Base-by-base conservation (phyloP, 1,140 invertebrate genomes). In the Ceratosolen fusciceps region DNA sequence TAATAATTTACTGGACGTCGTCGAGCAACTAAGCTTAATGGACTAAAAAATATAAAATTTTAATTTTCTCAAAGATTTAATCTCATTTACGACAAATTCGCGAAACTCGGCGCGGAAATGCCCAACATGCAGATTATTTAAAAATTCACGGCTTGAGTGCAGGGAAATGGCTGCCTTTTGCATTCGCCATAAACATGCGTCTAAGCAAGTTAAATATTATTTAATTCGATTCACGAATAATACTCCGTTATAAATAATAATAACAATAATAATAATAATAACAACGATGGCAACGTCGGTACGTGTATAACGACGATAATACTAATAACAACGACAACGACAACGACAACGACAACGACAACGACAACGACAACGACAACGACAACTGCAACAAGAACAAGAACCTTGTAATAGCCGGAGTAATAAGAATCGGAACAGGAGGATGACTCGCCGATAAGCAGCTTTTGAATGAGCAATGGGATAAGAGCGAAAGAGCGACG, bases 61-160 rank as follows among this genome's bases (percentile, higher is more conserved):
- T 21, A 56, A 73, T 73, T 73, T 52, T 16, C 62, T 43, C n/a
- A 39, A 43, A 24, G 62, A 67, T 67, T 67, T 67, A 39, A 60
- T 67, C 39, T 67, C 1, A 67, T 67, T 67, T 67, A 67, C 14
- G 62, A 43, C 0, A 24, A 67, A 67, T 65, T 65, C 4, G 26
- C 26, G 0, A 26, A 26, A 26, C 1, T 60, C 31, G 3, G 16
- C 0, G 12, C 0, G 0, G 26, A 60, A 12, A 60, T 24, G n/a
- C n/a, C n/a, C n/a, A n/a, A n/a, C n/a, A n/a, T n/a, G n/a, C n/a
- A n/a, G n/a, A n/a, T n/a, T n/a, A n/a, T n/a, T n/a, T n/a, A n/a
- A n/a, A n/a, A n/a, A n/a, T n/a, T n/a, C n/a, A n/a, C n/a, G n/a
- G n/a, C n/a, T 60, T n/a, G 26, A 31, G 12, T 60, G 29, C 29